Evolutionary conservation across 2,888 invertebrate genomes (phyloP), one percentile per base, ranked within the genome.

Genomic region (Timema podura): DNA sequence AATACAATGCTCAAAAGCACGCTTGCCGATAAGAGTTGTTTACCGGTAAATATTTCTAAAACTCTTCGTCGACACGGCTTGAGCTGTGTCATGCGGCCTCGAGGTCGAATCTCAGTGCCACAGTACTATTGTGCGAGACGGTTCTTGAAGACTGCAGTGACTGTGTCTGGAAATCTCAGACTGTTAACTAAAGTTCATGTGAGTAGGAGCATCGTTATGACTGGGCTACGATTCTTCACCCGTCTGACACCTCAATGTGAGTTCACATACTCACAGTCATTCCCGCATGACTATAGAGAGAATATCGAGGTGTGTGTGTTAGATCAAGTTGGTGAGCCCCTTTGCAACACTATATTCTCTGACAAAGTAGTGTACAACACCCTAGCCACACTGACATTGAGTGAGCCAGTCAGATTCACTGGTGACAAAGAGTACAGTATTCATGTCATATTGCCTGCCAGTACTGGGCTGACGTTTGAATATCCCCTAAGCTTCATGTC

Each of bases 341-440:
- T 73, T 7, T 70, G 65, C 10, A 65, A 65, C 46, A 71, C 71
- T 16, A 49, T 67, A 15, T 73, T 68, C 54, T 68, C 49, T 30
- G 70, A 73, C 6, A 48, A 47, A 15, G 72, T 71, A n/a, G 74
- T 72, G 54, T 71, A 74, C 48, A 71, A 71, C 59, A 72, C 72
- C 11, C 46, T 71, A 46, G 66, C 70, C 9, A 71, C 68, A 5
- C 67, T 71, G 8, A 48, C 48, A 8, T 67, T 74, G 9, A 64
- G 66, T 61, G 71, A 71, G 30, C 68, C 71, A 8, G 65, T 74
- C 10, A 57, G 70, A 8, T 70, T 74, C 16, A 11, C 15, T 5
- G 59, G 65, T 59, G 70, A 61, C 49, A 57, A 70, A 7, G 68
- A 68, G 44, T 74, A 74, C 65, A 72, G 71, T 64, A 70, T 73